Evolutionary conservation across 2,113 vertebrate species (phyloP).

Genomic region (Microtus montanus): DNA sequence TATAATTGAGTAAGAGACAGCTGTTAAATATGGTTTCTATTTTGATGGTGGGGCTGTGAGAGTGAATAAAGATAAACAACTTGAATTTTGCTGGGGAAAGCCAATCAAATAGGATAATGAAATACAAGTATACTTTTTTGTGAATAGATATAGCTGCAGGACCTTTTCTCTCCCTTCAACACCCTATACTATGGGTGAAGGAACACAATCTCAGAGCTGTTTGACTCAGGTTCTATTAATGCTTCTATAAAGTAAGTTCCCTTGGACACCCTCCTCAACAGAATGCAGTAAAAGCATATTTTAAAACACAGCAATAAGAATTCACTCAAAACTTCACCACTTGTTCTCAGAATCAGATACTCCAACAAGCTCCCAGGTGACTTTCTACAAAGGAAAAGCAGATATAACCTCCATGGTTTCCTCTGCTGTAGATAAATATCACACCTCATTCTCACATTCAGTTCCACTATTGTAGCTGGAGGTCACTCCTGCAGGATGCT

Average conservation of each 20-base stretch:
- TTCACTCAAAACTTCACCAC: neutral
- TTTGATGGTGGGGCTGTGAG: neutral
- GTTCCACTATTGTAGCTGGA: neutral
- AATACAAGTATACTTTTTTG: neutral
- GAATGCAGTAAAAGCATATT: neutral
- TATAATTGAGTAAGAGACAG: neutral
- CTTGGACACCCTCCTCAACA: neutral
- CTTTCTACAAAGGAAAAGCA: neutral
- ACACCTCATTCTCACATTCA: fast-evolving
- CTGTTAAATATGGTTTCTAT: neutral
- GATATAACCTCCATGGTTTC: neutral
- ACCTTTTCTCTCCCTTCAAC: neutral
- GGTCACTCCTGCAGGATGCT: neutral
- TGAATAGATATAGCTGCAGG: fast-evolving
- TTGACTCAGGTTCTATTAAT: neutral
- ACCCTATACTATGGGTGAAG: neutral
- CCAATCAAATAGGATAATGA: neutral
- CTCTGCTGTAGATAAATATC: neutral
- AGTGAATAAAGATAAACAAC: neutral
- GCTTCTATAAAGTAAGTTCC: neutral
- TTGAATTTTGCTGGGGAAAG: slow-evolving; percentile 3
- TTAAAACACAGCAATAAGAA: neutral
- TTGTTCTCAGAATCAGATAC: neutral
- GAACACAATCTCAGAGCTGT: neutral
- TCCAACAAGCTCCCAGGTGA: neutral